Base-by-base conservation (phyloP, 2,113 vertebrate species). In the Takifugu bimaculatus region DNA sequence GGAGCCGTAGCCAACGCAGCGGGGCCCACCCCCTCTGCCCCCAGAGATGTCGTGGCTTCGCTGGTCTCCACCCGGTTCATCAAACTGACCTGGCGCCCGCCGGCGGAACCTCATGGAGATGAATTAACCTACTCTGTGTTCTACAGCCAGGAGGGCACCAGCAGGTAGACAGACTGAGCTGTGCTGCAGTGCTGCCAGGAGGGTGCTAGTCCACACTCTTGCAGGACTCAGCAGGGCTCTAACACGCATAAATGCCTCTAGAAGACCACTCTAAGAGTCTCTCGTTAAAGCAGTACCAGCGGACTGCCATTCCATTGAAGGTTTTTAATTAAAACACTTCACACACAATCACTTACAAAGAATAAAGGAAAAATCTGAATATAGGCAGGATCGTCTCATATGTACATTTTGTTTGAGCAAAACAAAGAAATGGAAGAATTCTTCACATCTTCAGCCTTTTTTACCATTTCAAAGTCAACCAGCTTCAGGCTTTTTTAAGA, bases 1-100 rank as follows among this genome's bases (percentile, higher is more conserved):
- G 85, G 93, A 75, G 89, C 93, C n/a, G 71, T 78, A 13, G 85
- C 90, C 54, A 88, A 90, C 81, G 91, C 83, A 7, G 82, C 92
- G 29, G 95, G 95, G 80, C 95, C 95, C 26, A 73, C 94, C 70
- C 93, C 97, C 84, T 95, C 96, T 1, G 93, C 93, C 12, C 97
- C 97, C 0, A 89, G 97, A 13, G 97, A 99, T 3, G 93, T 98
- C 4, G 95, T 99, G 91, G 97, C 97, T 45, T 97, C 96, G 1
- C 91, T 99, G 26, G 96, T 99, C 62, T 99, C 97, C 79, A 99
- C 97, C 11, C 96, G 97, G 75, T 99, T 99, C 94, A 95, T 99
- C 92, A 94, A 98, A 82, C 81, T 99, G 86, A 97, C 95, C 0
- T 99, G 97, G 97, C 92, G 97, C 50, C 92, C 92, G 0, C 97